A percentile compares a stretch with the other conserved stretches of the same genome.
Evolutionary conservation across 2,888 invertebrate species (phyloP).

Genomic region (Microplitis deprimator): DNA sequence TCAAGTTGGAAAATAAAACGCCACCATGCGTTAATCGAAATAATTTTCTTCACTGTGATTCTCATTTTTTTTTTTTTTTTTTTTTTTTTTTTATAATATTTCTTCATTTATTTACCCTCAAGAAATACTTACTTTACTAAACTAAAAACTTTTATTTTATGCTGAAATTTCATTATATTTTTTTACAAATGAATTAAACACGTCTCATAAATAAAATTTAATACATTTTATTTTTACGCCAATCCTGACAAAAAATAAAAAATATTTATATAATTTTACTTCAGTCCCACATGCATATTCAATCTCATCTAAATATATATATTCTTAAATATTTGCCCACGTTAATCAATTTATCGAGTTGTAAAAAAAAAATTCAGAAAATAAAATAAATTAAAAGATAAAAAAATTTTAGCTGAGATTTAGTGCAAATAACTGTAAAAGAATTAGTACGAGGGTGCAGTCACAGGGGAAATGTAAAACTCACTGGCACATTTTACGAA

Average conservation of each 20-base stretch:
- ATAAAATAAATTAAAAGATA: neutral
- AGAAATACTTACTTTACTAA: neutral
- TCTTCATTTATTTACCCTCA: slow-evolving; percentile 25
- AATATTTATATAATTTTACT: slow-evolving; percentile 13
- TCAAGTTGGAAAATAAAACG: slow-evolving; percentile 34
- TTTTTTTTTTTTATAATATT: slow-evolving; percentile 18
- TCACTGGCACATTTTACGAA: neutral
- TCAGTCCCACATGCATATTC: neutral
- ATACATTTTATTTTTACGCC: too few species aligned
- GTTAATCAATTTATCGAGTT: slow-evolving; percentile 1
- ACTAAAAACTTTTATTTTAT: too few species aligned
- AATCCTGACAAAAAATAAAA: neutral
- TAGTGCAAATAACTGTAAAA: slow-evolving; percentile 13
- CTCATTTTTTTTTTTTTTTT: slow-evolving; percentile 5
- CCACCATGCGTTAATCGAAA: slow-evolving; percentile 26
- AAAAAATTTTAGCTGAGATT: slow-evolving; percentile 9
- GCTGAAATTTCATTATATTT: too few species aligned
- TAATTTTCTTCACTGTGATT: slow-evolving; percentile 25
- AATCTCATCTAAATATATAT: neutral
- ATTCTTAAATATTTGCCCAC: neutral
- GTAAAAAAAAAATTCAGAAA: neutral
- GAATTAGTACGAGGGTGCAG: slow-evolving; percentile 12
- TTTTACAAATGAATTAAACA: too few species aligned
- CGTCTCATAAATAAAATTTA: too few species aligned
- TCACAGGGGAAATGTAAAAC: slow-evolving; percentile 6